Evolutionary conservation across 2,113 vertebrate species (phyloP), one percentile per base, ranked within the genome.

Genomic region (Glareola pratincola): DNA sequence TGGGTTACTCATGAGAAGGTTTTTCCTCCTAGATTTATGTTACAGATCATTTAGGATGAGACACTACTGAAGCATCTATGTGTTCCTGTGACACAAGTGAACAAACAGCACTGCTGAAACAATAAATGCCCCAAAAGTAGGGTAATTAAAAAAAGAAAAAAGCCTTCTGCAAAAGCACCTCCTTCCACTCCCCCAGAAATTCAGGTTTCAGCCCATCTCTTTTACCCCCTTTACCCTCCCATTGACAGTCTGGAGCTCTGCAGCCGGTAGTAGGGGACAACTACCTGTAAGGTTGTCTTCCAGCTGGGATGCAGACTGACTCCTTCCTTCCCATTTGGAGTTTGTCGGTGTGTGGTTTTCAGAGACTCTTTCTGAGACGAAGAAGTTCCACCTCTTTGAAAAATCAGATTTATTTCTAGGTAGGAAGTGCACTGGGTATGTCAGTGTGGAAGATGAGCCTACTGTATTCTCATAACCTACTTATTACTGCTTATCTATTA

Each of bases 401-500:
- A 92, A 93, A n/a, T 24, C 62, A 75, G 62, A 73, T 73, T 74
- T 66, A 62, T 83, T 92, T 76, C 67, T 57, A 69, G 36, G 71
- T 72, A 47, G 41, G 50, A 92, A 86, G 51, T 51, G n/a, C 37
- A n/a, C 30, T 37, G 53, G 24, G 5, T 87, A n/a, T 39, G 41
- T 13, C 2, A 1, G 16, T 1, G 1, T 45, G 29, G 68, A 54
- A 54, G 36, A 84, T 34, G n/a, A 81, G 41, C n/a, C 59, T 86
- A 18, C 79, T 75, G 68, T 88, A 59, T 71, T 32, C 68, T 88
- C 72, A 34, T 54, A 95, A 83, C 86, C 86, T 89, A 66, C 79
- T 95, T 94, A 81, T 62, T 77, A 45, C 75, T 89, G 89, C 86
- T 96, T 94, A 94, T 74, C 94, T 95, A 71, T 84, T 95, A 91